Evolutionary conservation across 2,797 vertebrate genomes (phyloP), one percentile per base, ranked within the genome.

Genomic region (Intellagama lesueurii): DNA sequence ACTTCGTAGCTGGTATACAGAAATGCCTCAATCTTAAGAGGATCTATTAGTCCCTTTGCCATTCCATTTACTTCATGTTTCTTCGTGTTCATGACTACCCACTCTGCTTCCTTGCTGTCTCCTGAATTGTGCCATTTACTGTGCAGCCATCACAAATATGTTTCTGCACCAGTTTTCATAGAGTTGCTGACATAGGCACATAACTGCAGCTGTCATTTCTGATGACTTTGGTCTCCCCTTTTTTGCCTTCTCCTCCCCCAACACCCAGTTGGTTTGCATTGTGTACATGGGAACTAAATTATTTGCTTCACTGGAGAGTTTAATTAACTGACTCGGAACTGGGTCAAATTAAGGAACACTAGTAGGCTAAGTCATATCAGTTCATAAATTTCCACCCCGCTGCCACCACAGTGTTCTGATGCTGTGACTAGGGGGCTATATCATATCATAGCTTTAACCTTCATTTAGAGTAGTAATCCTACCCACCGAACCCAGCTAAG

Each of bases 311-410:
- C 40, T 75, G 90, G 1, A 32, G 85, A 44, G 56, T 24, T 47
- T 89, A 92, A 80, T 90, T 93, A 81, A 79, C 32, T 83, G 70
- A 47, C 79, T 69, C 60, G 5, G 64, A 85, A 87, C 47, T 64
- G 1, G 2, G 5, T 5, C 24, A 4, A 0, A n/a, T 77, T 47
- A 77, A 86, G 72, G 44, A 91, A 44, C 40, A 81, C 35, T 93
- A 4, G 1, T n/a, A 72, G 81, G 88, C 1, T 85, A 81, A 92
- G 16, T 85, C 90, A 87, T 78, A 87, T 1, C 16, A n/a, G 6
- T 77, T 60, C 56, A 92, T 85, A 28, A 32, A 47, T 8, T 28
- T 1, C 0, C 2, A 69, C n/a, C 70, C 32, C 16, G n/a, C 12
- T 5, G 26, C 26, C 16, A 77, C 35, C 35, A 22, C 24, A n/a